These are phyloP conservation scores for Bufotes viridis DNA, from an alignment of 2,797 vertebrate genomes.

Conservation along the genomic window DNA sequence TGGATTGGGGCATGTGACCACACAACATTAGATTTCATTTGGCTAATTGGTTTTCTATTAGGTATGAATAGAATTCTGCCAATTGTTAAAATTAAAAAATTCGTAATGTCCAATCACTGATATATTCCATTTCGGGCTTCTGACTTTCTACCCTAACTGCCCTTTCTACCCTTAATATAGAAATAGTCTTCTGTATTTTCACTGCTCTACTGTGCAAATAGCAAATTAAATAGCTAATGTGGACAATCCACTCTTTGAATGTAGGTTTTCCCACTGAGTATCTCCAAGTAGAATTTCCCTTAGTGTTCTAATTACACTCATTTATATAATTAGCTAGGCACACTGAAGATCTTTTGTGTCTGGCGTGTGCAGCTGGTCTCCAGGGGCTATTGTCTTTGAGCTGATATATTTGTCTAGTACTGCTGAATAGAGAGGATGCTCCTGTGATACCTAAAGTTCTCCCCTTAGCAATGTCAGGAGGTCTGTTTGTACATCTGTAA, in stretches of 20 bases:
- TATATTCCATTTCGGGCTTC: too few species aligned
- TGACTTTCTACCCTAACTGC: too few species aligned
- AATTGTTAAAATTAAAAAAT: too few species aligned
- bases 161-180: neutral
- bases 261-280: constrained; percentile 33
- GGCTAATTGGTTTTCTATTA: too few species aligned
- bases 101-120: too few species aligned
- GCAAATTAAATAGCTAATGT: neutral
- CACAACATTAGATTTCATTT: too few species aligned
- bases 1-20: too few species aligned
- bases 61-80: too few species aligned
- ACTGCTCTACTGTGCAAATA: neutral
- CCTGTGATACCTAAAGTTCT: constrained; percentile 34
- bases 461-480: constrained; percentile 42
- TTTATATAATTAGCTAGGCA: constrained; percentile 58
- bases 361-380: constrained; percentile 49
- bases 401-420: constrained; percentile 56
- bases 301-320: constrained; percentile 46
- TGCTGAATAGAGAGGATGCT: constrained; percentile 34
- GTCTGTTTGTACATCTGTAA: constrained; percentile 55
- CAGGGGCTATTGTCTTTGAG: constrained; percentile 47
- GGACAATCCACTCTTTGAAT: neutral
- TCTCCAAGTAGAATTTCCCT: constrained; percentile 38
- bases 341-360: constrained; percentile 53
- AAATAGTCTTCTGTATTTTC: neutral